A percentile compares a stretch with the other conserved stretches of the same genome.
phyloP scores from a whole-genome alignment of 2,797 vertebrate species.

The Xenentodon cancila region DNA sequence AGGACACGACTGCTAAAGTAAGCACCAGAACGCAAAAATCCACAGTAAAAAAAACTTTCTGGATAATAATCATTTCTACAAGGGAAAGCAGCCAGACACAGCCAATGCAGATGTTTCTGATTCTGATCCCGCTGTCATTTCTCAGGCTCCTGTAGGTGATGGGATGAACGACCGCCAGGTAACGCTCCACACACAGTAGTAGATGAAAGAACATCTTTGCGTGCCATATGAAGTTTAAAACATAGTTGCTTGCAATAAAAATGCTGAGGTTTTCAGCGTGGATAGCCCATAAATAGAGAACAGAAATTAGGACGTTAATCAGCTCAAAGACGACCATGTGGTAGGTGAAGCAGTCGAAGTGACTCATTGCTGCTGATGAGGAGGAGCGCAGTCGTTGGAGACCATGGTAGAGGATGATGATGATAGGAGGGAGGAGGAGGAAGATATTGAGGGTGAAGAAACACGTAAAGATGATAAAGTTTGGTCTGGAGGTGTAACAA shows the following conservation, averaged over 20 bases:
- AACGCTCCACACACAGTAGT: constrained; percentile 18
- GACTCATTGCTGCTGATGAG: background rate
- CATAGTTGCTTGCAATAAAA: background rate
- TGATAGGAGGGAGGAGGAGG: background rate
- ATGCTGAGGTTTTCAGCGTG: background rate
- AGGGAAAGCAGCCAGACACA: background rate
- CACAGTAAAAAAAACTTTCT: too few species aligned
- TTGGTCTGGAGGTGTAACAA: background rate
- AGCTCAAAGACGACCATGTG: constrained; percentile 3
- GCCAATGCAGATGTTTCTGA: too few species aligned
- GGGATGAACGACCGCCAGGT: constrained; percentile 23
- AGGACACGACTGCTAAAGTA: background rate
- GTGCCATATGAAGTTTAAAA: background rate
- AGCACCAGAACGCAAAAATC: background rate
- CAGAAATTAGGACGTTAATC: background rate
- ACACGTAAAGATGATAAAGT: too few species aligned
- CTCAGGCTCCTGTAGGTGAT: background rate
- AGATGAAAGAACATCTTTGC: background rate
- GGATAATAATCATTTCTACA: background rate
- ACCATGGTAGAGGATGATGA: background rate
- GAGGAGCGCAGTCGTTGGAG: background rate
- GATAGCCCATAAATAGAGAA: background rate
- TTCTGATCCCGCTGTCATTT: too few species aligned
- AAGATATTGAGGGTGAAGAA: background rate
- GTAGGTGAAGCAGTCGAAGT: background rate